phyloP scores from a whole-genome alignment of 2,113 vertebrate species.

The Catharus minimus region DNA sequence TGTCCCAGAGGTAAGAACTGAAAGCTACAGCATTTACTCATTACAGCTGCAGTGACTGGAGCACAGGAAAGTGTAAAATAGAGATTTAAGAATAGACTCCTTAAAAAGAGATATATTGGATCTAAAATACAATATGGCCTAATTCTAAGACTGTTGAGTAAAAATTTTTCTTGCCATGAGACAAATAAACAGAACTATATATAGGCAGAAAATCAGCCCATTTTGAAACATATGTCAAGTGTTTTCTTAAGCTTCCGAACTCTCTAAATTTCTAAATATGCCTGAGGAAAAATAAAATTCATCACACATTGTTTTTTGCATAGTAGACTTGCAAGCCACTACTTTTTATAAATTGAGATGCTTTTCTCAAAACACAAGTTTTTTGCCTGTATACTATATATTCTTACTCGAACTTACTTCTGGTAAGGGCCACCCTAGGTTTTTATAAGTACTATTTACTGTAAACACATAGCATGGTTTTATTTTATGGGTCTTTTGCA shows the following conservation, averaged over 20 bases:
- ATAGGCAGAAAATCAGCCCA: not conserved
- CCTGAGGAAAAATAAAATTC: conserved; percentile 57
- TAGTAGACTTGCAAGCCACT: conserved; percentile 23
- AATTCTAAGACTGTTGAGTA: not conserved
- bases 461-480: not conserved
- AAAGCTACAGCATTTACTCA: conserved; percentile 36
- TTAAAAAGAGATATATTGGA: conserved; percentile 28
- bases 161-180: conserved; percentile 49
- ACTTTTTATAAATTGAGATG: conserved; percentile 31
- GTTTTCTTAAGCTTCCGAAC: conserved; percentile 65
- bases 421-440: not conserved
- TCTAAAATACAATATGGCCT: conserved; percentile 31
- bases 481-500: not conserved
- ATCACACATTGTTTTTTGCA: conserved; percentile 3
- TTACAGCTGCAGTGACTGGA: conserved; percentile 1
- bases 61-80: not conserved
- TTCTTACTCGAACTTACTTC: not conserved
- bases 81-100: conserved; percentile 30
- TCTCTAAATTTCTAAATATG: conserved; percentile 51
- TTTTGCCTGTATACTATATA: not conserved
- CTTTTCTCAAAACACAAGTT: conserved; percentile 14
- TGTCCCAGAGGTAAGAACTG: conserved; percentile 14
- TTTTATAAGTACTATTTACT: not conserved
- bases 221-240: conserved; percentile 56
- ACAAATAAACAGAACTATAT: conserved; percentile 37